Evolutionary conservation across 2,888 invertebrate genomes (phyloP).

Genomic region (Synanthedon andrenaeformis): DNA sequence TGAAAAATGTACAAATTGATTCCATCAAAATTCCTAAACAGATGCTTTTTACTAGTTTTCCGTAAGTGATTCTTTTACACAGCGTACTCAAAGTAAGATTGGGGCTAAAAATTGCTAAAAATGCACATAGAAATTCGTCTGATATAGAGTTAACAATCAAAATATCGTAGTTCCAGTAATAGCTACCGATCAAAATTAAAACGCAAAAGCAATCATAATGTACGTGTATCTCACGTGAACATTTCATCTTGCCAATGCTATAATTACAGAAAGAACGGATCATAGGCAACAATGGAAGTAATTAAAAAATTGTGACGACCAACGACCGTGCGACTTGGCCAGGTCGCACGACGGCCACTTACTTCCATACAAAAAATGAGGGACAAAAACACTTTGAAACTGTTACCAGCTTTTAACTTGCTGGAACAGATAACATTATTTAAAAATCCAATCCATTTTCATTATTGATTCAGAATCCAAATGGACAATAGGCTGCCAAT

Average conservation of each 20-base stretch:
- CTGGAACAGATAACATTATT: neutral
- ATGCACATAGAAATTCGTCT: too few species aligned
- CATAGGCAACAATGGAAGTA: conserved; percentile 17
- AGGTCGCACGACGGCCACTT: conserved; percentile 3
- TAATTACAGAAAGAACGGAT: conserved; percentile 15
- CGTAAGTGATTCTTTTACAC: too few species aligned
- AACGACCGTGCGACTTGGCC: conserved; percentile 17
- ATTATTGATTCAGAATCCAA: neutral
- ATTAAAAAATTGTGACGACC: conserved; percentile 12
- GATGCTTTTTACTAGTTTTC: too few species aligned
- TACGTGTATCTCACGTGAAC: conserved; percentile 8
- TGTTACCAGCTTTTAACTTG: neutral
- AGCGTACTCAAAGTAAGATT: too few species aligned
- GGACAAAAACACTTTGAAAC: neutral
- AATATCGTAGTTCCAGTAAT: conserved; percentile 1
- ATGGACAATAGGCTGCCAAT: neutral
- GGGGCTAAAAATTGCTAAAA: too few species aligned
- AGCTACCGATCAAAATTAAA: conserved; percentile 4
- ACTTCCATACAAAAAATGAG: conserved; percentile 1
- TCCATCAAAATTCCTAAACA: too few species aligned
- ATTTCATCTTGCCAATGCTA: conserved; percentile 8
- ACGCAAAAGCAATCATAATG: neutral
- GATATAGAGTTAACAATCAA: too few species aligned
- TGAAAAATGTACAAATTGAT: too few species aligned
- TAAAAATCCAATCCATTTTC: neutral